Base-by-base conservation (phyloP, 1,140 invertebrate species). In the Rhyacophila brunnea region DNA sequence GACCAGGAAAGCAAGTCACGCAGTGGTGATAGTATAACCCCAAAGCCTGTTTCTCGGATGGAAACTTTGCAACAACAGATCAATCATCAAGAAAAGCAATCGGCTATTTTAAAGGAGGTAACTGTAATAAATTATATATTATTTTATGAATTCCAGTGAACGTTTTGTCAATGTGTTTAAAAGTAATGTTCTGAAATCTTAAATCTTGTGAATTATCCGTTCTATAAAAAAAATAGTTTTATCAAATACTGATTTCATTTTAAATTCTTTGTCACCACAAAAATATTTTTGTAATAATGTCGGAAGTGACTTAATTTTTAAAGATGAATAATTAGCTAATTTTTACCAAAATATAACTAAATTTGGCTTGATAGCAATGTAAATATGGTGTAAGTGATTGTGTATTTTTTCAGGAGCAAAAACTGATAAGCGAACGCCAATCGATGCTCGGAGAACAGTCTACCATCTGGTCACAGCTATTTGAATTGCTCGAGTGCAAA, bases 1-100 rank as follows among this genome's bases (percentile, higher is more conserved):
- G 73, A 72, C 70, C 77, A 71, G 74, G 76, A 74, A 77, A 77
- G 71, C 74, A 75, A 64, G 73, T 73, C 48, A 71, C 76, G 74
- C 69, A 75, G 63, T 58, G 36, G 43, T 32, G 48, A 61, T 55
- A 35, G 20, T 36, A 18, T 18, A 13, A 75, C 75, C 4, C 74
- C 75, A 9, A 68, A 74, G 62, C 74, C 74, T 60, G 74, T 73
- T 1, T 78, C 77, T 0, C 74, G 71, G 66, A 78, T 77, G 68
- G 77, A 79, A 59, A 68, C 66, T 17, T 67, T 79, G 63, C 74
- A 73, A 63, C 70, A 70, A 59, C 74, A 72, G 66, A 70, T 78
- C 43, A 62, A 65, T 40, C 76, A 78, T 45, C 66, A 73, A 42
- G 74, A 75, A 64, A 70, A 71, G 55, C 69, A 68, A 62, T 72